A percentile compares a stretch with the other conserved stretches of the same genome.
phyloP scores from a whole-genome alignment of 1,140 invertebrate genomes.

The Acromyrmex charruanus region DNA sequence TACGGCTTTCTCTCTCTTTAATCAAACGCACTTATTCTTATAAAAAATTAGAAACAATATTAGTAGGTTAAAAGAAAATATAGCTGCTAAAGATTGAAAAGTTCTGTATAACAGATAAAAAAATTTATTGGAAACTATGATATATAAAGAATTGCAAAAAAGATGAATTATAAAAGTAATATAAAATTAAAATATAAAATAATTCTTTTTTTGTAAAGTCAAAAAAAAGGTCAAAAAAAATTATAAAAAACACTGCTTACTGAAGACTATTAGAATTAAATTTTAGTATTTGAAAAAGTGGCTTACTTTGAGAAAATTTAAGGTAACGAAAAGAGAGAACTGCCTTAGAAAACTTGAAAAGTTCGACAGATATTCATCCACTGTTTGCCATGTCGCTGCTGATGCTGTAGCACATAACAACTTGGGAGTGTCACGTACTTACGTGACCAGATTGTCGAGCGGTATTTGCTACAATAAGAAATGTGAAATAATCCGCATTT shows the following conservation, averaged over 20 bases:
- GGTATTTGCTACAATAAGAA: conserved; percentile 33
- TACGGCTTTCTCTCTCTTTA: conserved; percentile 1
- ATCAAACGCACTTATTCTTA: background rate
- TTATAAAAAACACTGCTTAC: background rate
- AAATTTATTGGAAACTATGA: background rate
- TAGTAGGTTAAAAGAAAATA: background rate
- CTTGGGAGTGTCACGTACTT: conserved; percentile 15
- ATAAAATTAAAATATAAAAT: too few species aligned
- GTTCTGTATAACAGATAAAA: background rate
- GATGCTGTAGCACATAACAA: conserved; percentile 9
- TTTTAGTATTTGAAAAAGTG: background rate
- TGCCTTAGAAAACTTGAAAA: background rate
- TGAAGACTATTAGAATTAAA: background rate
- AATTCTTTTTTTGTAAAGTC: too few species aligned
- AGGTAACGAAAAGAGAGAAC: background rate
- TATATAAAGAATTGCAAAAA: background rate
- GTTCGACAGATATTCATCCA: conserved; percentile 49
- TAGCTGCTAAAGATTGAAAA: background rate
- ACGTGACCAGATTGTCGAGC: conserved; percentile 69
- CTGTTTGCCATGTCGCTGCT: background rate
- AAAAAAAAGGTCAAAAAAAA: background rate
- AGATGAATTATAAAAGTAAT: background rate
- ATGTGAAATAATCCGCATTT: conserved; percentile 11
- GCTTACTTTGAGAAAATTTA: background rate
- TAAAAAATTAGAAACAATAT: conserved; percentile 3